These are phyloP conservation scores for Diachasma alloeum DNA, from an alignment of 1,140 invertebrate species.

Conservation along the genomic window DNA sequence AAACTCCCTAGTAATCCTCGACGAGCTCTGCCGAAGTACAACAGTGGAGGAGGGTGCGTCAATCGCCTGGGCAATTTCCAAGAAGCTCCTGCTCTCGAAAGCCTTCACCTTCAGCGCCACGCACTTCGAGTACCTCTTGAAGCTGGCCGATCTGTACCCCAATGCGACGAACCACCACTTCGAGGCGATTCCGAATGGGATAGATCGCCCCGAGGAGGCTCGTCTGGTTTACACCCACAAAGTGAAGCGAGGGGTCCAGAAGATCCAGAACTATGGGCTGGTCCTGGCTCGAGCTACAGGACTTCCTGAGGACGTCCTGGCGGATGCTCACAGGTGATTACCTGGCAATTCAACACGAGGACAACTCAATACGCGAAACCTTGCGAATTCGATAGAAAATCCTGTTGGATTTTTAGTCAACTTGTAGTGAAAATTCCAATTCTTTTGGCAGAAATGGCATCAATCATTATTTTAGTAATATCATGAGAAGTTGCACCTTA, in stretches of 20 bases:
- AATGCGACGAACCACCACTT: slow-evolving; percentile 76
- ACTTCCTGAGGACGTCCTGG: slow-evolving; percentile 38
- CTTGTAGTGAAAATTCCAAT: no score
- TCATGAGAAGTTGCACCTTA: no score
- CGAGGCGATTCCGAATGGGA: slow-evolving; percentile 47
- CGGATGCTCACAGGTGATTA: not conserved
- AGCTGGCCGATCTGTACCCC: slow-evolving; percentile 76
- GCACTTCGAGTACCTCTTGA: slow-evolving; percentile 80
- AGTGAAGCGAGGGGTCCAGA: slow-evolving; percentile 53
- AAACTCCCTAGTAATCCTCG: slow-evolving; percentile 84
- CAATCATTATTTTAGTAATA: no score
- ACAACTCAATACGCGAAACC: no score
- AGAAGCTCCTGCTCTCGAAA: slow-evolving; percentile 73
- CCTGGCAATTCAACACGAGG: no score
- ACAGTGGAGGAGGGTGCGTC: slow-evolving; percentile 83
- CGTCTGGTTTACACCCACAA: slow-evolving; percentile 60
- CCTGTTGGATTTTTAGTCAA: no score
- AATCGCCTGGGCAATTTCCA: slow-evolving; percentile 83
- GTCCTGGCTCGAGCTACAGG: slow-evolving; percentile 55
- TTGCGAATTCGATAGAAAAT: no score
- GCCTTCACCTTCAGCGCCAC: slow-evolving; percentile 86
- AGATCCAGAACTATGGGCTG: slow-evolving; percentile 62
- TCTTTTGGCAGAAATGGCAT: no score
- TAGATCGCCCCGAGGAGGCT: slow-evolving; percentile 26
- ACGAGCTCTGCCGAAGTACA: slow-evolving; percentile 86